These are phyloP conservation scores for Ciconia boyciana DNA, from an alignment of 2,113 vertebrate species.

Conservation along the genomic window DNA sequence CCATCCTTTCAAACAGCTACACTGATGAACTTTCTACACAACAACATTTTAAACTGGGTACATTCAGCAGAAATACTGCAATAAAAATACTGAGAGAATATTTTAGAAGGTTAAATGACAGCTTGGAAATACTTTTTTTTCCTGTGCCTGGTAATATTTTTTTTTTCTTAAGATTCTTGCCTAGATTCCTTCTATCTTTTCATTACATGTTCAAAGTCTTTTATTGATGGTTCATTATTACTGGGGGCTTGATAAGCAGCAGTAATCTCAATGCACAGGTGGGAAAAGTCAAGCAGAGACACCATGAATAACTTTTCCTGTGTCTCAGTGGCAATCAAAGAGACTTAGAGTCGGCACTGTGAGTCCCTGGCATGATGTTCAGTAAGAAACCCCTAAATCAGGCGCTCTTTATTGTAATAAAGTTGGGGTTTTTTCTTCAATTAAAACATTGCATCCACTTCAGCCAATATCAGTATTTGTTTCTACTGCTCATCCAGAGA, in stretches of 20 bases:
- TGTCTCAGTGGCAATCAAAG: neutral
- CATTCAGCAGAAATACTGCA: neutral
- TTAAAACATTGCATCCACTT: neutral
- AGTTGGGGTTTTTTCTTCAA: neutral
- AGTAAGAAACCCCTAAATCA: neutral
- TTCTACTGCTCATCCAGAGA: neutral
- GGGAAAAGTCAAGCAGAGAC: neutral
- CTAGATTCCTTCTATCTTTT: neutral
- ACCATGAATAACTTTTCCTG: neutral
- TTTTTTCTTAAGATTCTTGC: neutral
- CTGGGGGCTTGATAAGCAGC: neutral
- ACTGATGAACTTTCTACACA: neutral
- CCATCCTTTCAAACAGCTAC: neutral
- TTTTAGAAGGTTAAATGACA: neutral
- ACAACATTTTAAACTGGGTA: neutral
- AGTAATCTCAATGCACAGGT: neutral
- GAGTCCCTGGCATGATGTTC: neutral
- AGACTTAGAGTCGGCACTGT: neutral
- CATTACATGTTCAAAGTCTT: neutral
- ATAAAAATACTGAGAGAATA: neutral
- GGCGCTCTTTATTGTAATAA: neutral
- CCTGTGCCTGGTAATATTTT: neutral
- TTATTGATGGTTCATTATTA: neutral
- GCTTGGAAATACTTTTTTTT: neutral
- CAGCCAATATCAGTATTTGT: neutral